A percentile compares a stretch with the other conserved stretches of the same genome.
Evolutionary conservation across 1,140 invertebrate species (phyloP).

Genomic region (Aphaenogaster rudis): DNA sequence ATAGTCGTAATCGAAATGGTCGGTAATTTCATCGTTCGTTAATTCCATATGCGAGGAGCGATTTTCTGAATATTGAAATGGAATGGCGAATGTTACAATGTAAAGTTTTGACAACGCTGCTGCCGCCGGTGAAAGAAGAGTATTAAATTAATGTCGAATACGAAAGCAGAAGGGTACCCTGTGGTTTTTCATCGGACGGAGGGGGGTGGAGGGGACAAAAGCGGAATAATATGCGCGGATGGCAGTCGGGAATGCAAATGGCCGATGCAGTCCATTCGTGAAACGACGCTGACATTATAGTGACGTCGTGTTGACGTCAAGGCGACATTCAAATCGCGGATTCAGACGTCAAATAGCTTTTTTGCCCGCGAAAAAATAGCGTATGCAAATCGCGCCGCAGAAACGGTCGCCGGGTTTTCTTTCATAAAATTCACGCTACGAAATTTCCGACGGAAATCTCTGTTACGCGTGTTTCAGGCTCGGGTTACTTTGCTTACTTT

Average conservation of each 20-base stretch:
- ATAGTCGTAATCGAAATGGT: slow-evolving; percentile 27
- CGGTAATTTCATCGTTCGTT: slow-evolving; percentile 49
- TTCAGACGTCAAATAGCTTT: slow-evolving; percentile 58
- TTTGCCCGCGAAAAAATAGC: slow-evolving; percentile 67
- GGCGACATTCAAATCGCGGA: slow-evolving; percentile 67
- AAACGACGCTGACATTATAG: slow-evolving; percentile 60
- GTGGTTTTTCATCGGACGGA: neutral
- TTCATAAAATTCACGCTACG: slow-evolving; percentile 51
- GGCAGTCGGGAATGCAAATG: slow-evolving; percentile 50
- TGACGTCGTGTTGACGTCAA: slow-evolving; percentile 60
- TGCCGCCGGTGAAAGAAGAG: neutral
- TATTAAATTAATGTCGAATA: slow-evolving; percentile 65
- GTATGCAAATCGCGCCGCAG: slow-evolving; percentile 57
- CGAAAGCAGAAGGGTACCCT: slow-evolving; percentile 35
- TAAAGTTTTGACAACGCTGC: slow-evolving; percentile 58
- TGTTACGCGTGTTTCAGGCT: slow-evolving; percentile 52
- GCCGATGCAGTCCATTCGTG: slow-evolving; percentile 61
- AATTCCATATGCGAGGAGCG: slow-evolving; percentile 8
- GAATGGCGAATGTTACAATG: slow-evolving; percentile 34
- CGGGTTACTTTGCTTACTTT: slow-evolving; percentile 62
- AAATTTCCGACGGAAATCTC: slow-evolving; percentile 40
- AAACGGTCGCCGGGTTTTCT: slow-evolving; percentile 51
- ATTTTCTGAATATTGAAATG: slow-evolving; percentile 52
- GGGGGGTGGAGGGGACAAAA: neutral
- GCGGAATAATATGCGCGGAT: slow-evolving; percentile 56